Base-by-base conservation (phyloP, 2,113 vertebrate genomes). In the Syngnathoides biaculeatus region DNA sequence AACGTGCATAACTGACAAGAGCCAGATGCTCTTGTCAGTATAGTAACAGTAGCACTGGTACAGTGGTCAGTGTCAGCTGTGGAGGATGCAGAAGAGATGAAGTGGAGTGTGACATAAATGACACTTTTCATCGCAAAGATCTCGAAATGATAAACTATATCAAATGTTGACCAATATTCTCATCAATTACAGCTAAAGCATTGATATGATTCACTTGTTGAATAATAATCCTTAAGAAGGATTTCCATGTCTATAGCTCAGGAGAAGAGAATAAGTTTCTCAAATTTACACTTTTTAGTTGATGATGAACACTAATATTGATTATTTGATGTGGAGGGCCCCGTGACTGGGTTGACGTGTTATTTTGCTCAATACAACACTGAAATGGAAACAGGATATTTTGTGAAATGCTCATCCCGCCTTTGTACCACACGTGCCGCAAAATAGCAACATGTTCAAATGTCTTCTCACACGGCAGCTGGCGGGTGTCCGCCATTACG, bases 391-490 rank as follows among this genome's bases (percentile, higher is more conserved):
- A 9, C n/a, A 43, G 11, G 20, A 11, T 12, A 60, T 11, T 35
- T 35, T 8, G 15, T 20, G 9, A 35, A 35, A 59, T 35, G 35
- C 35, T 38, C 58, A 60, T 40, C 3, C 35, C 6, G 8, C 42
- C 39, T 62, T 43, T 64, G 35, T 71, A 79, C 26, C n/a, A 55
- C 67, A 65, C 52, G 42, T 67, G 22, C 70, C 61, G 68, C 45
- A 56, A 67, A 75, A 55, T 45, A 60, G 42, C 69, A 40, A 65
- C 71, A 60, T 24, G 2, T 40, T 43, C 14, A 38, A 12, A 13
- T 17, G 48, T 73, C 13, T 71, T 65, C 47, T 92, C 91, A 96
- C 19, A 95, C 94, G 8, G 93, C 91, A 20, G 95, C 92, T 3
- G 92, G 91, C n/a, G 90, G 86, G 14, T 93, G 89, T 45, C 89